These are phyloP conservation scores for Coregonus ussuriensis DNA, from an alignment of 2,797 vertebrate genomes.

Conservation along the genomic window DNA sequence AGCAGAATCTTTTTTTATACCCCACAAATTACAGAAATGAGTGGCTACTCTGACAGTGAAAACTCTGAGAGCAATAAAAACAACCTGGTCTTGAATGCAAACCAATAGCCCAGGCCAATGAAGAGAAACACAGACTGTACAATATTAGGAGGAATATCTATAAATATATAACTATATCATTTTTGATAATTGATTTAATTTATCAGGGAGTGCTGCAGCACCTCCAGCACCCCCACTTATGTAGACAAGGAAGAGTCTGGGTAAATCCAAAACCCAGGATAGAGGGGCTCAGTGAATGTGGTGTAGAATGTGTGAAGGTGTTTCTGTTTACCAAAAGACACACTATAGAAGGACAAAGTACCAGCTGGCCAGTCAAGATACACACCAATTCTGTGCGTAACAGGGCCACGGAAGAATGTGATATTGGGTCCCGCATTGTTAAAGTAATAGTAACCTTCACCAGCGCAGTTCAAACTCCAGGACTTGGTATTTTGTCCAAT, in stretches of 20 bases:
- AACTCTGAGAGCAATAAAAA: no score
- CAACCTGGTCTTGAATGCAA: no score
- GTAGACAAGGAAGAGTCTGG: neutral
- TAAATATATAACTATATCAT: no score
- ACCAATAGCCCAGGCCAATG: no score
- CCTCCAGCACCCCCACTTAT: neutral
- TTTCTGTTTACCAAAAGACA: neutral
- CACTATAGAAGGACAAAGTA: conserved; percentile 1
- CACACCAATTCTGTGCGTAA: neutral
- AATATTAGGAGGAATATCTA: no score
- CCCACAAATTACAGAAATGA: no score
- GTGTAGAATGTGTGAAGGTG: conserved; percentile 2
- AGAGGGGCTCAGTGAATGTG: neutral
- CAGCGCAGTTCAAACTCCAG: neutral
- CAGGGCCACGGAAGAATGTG: neutral
- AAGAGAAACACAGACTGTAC: no score
- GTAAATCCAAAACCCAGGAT: conserved; percentile 1
- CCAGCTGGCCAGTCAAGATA: conserved; percentile 3
- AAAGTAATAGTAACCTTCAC: neutral
- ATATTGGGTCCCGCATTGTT: neutral
- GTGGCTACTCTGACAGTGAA: no score
- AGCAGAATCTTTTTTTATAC: no score
- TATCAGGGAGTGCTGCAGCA: no score
- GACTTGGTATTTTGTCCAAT: neutral
- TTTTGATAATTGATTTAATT: no score